These are phyloP conservation scores for Ladona fulva DNA, from an alignment of 1,140 invertebrate species.

Conservation along the genomic window DNA sequence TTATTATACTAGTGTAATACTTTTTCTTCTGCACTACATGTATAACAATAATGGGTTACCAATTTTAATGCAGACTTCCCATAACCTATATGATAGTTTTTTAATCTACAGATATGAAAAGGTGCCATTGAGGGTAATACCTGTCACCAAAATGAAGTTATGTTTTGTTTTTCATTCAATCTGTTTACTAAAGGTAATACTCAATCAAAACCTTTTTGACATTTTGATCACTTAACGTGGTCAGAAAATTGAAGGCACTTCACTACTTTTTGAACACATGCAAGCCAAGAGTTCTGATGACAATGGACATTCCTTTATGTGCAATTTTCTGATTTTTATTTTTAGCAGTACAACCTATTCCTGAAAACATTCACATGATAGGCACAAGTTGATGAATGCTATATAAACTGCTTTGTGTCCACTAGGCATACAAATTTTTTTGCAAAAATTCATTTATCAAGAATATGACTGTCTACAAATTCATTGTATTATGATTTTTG, in stretches of 20 bases:
- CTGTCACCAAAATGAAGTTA: constrained; percentile 21
- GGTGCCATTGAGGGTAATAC: constrained; percentile 24
- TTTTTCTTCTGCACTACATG: constrained; percentile 17
- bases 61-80: constrained; percentile 20
- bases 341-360: constrained; percentile 22
- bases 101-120: constrained; percentile 20
- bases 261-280: constrained; percentile 25
- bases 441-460: constrained; percentile 25
- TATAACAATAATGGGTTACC: constrained; percentile 20
- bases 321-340: constrained; percentile 21
- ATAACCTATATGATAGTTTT: constrained; percentile 15
- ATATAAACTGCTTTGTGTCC: constrained; percentile 19
- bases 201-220: constrained; percentile 19
- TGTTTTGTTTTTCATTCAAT: constrained; percentile 12
- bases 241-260: constrained; percentile 26
- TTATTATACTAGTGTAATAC: constrained; percentile 21
- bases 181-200: constrained; percentile 18
- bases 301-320: constrained; percentile 23
- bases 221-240: constrained; percentile 20
- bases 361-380: constrained; percentile 22
- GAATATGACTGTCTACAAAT: constrained; percentile 26
- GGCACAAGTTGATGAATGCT: constrained; percentile 25
- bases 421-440: constrained; percentile 25
- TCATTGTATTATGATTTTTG: constrained; percentile 21
- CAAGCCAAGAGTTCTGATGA: constrained; percentile 23